Conservation (phyloP, 35 echinoderm and acorn worm species). For the Holothuria glaberrima region DNA sequence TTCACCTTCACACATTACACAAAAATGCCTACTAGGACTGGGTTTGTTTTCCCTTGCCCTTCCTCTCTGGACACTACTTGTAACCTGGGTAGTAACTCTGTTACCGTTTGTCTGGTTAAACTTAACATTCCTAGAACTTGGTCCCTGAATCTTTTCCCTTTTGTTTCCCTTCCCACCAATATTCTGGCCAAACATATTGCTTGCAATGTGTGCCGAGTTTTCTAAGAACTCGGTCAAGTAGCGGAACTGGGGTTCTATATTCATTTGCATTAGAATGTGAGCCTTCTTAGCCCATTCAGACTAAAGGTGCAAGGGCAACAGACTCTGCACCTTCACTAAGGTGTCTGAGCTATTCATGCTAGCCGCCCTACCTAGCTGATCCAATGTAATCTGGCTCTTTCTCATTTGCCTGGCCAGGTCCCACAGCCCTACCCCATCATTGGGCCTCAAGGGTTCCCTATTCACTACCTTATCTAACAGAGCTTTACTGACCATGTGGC, state of each 20-base stretch:
- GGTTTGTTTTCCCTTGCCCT: background rate
- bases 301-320: conserved; percentile 50
- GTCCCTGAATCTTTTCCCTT: background rate
- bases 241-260: background rate
- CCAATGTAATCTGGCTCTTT: conserved; percentile 25
- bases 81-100: background rate
- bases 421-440: conserved; percentile 59
- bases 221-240: background rate
- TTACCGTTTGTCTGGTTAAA: background rate
- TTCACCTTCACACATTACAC: conserved; percentile 10
- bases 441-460: conserved; percentile 26
- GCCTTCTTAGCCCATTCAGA: conserved; percentile 53
- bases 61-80: background rate
- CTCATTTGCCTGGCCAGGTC: conserved; percentile 47
- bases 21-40: background rate
- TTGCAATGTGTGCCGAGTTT: background rate
- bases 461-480: conserved; percentile 37
- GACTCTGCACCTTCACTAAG: conserved; percentile 30
- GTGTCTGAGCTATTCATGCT: conserved; percentile 50
- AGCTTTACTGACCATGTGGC: conserved; percentile 4
- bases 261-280: background rate
- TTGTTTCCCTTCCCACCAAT: background rate
- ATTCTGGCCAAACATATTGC: conserved; percentile 55
- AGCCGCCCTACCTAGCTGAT: background rate
- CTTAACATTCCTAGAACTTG: background rate